Evolutionary conservation across 2,113 vertebrate genomes (phyloP).

Genomic region (Cottus gobio): DNA sequence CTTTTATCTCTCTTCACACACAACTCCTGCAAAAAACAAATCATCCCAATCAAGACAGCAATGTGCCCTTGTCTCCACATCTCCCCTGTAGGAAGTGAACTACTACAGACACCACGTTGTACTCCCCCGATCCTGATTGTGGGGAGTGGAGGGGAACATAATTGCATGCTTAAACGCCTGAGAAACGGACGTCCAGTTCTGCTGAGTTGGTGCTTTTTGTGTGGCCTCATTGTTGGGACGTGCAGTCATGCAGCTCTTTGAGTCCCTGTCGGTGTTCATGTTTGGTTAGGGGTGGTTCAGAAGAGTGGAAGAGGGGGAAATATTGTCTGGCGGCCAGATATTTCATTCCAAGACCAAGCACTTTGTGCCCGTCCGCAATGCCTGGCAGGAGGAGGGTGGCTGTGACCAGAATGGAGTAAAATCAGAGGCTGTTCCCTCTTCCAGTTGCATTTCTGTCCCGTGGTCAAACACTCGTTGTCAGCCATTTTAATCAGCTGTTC

Average conservation of each 20-base stretch:
- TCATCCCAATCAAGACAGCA: constrained; percentile 37
- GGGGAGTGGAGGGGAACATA: constrained; percentile 69
- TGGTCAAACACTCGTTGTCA: constrained; percentile 49
- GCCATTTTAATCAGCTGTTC: constrained; percentile 66
- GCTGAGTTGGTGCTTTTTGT: constrained; percentile 79
- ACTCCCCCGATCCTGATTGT: constrained; percentile 65
- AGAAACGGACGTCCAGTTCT: constrained; percentile 80
- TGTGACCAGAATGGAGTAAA: constrained; percentile 44
- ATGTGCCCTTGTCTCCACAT: constrained; percentile 40
- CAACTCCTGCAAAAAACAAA: constrained; percentile 33
- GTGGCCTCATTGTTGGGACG: constrained; percentile 81
- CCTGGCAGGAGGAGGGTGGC: constrained; percentile 46
- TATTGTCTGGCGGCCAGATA: constrained; percentile 67
- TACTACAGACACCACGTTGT: constrained; percentile 67
- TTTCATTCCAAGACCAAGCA: constrained; percentile 70
- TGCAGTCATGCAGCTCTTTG: constrained; percentile 82
- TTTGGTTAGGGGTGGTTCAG: constrained; percentile 68
- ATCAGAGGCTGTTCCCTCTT: constrained; percentile 46
- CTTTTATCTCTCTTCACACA: constrained; percentile 26
- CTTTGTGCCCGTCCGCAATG: constrained; percentile 59
- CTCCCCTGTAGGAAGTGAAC: constrained; percentile 44
- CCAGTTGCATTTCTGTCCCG: constrained; percentile 29
- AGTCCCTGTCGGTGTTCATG: constrained; percentile 68
- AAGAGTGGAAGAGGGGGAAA: constrained; percentile 55
- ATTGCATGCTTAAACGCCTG: constrained; percentile 81